A percentile compares a stretch with the other conserved stretches of the same genome.
Evolutionary conservation across 2,888 invertebrate species (phyloP).

Genomic region (Pyrrhosoma nymphula): DNA sequence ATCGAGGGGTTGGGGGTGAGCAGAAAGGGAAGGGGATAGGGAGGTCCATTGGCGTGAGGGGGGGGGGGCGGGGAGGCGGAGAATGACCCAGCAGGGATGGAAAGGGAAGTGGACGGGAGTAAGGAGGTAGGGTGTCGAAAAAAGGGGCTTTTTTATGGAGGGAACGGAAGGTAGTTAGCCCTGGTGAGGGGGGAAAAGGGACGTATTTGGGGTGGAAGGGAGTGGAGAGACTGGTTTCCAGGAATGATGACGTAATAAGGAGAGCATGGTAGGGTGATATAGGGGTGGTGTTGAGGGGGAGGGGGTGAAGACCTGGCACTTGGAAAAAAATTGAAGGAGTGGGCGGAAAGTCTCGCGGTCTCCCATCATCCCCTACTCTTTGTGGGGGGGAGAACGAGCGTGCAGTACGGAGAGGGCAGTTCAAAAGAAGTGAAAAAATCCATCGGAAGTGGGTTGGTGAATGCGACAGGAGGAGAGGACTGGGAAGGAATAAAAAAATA

Average conservation of each 20-base stretch:
- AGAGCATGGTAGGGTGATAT: slow-evolving; percentile 20
- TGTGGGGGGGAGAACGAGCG: background rate
- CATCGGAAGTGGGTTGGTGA: background rate
- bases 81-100: too few species aligned
- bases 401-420: background rate
- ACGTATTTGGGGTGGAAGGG: slow-evolving; percentile 24
- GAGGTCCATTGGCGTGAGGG: background rate
- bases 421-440: background rate
- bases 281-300: background rate
- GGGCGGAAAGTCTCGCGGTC: background rate
- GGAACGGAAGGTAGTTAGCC: background rate
- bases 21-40: background rate
- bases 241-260: slow-evolving; percentile 33
- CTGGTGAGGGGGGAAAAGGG: background rate
- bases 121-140: too few species aligned
- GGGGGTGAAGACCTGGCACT: too few species aligned
- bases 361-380: background rate
- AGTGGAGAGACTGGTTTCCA: background rate
- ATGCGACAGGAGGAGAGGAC: background rate
- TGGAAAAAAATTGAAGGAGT: too few species aligned
- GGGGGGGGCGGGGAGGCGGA: too few species aligned
- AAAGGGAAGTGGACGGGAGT: too few species aligned
- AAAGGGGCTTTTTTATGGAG: background rate
- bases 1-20: background rate
- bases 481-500: background rate